These are phyloP conservation scores for Calidris pugnax DNA, from an alignment of 2,113 vertebrate genomes.

Conservation along the genomic window DNA sequence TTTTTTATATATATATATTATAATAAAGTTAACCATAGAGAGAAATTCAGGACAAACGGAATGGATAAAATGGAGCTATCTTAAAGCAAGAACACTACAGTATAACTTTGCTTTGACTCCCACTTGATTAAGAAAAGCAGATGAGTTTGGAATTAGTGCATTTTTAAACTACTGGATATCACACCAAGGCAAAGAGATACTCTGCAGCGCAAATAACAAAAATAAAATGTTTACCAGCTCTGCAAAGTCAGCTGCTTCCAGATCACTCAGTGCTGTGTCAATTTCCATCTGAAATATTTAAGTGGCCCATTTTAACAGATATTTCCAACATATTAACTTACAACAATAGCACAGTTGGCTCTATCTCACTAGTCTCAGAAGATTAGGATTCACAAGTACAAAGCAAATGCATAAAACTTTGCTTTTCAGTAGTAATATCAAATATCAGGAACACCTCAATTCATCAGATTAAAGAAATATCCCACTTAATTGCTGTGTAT, in stretches of 20 bases:
- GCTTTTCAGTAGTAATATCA: neutral
- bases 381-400: neutral
- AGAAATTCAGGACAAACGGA: neutral
- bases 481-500: neutral
- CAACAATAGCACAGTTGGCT: rapidly evolving
- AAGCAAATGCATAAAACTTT: neutral
- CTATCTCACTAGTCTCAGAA: neutral
- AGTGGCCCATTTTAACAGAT: neutral
- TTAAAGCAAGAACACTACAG: neutral
- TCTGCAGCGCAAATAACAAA: neutral
- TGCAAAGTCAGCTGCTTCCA: conserved; percentile 95
- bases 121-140: neutral
- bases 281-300: conserved; percentile 83
- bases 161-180: neutral
- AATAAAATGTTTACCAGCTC: conserved; percentile 84
- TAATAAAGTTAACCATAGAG: neutral
- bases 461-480: neutral
- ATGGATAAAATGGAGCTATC: neutral
- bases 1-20: neutral
- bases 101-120: neutral
- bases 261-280: conserved; percentile 88
- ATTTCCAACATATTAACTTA: neutral
- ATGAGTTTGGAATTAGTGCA: neutral
- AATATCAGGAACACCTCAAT: neutral
- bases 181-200: neutral